These are phyloP conservation scores for Entosphenus tridentatus DNA, from an alignment of 2,113 vertebrate genomes.

Conservation along the genomic window DNA sequence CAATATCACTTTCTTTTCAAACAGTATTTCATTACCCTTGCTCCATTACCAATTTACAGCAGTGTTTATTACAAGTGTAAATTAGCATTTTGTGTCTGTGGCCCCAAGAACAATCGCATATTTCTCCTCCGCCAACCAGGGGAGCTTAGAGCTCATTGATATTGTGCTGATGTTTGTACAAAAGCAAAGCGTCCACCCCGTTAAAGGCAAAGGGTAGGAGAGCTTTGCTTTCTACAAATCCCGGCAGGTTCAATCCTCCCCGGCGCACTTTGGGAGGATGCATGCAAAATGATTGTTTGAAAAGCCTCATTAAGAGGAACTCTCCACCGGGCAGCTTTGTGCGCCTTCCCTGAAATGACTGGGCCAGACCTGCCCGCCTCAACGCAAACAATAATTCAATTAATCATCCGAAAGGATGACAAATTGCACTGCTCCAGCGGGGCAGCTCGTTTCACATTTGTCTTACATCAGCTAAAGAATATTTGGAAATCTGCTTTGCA, in stretches of 20 bases:
- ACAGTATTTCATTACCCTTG: too few relatives aligned
- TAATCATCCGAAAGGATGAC: slow-evolving; percentile 1
- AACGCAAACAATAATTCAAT: slow-evolving; percentile 3
- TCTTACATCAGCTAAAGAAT: slow-evolving; percentile 2
- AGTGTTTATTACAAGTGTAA: too few relatives aligned
- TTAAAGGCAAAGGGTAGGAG: too few relatives aligned
- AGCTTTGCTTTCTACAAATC: too few relatives aligned
- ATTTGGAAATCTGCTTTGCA: slow-evolving; percentile 6
- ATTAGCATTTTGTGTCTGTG: too few relatives aligned
- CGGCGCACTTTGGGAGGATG: neutral
- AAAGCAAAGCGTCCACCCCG: too few relatives aligned
- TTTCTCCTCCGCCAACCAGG: too few relatives aligned
- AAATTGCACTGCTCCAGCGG: neutral
- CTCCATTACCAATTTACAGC: too few relatives aligned
- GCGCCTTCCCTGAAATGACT: slow-evolving; percentile 1
- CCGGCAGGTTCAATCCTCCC: neutral
- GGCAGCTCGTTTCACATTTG: slow-evolving; percentile 4
- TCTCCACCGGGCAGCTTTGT: neutral
- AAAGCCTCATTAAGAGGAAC: slow-evolving; percentile 5
- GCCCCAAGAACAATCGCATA: too few relatives aligned
- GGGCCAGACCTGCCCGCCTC: neutral
- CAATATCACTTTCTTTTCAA: too few relatives aligned
- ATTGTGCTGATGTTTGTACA: too few relatives aligned
- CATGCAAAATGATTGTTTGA: slow-evolving; percentile 4
- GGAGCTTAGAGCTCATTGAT: too few relatives aligned